These are phyloP conservation scores for Aphis craccivora DNA, from an alignment of 1,140 invertebrate genomes.

Conservation along the genomic window DNA sequence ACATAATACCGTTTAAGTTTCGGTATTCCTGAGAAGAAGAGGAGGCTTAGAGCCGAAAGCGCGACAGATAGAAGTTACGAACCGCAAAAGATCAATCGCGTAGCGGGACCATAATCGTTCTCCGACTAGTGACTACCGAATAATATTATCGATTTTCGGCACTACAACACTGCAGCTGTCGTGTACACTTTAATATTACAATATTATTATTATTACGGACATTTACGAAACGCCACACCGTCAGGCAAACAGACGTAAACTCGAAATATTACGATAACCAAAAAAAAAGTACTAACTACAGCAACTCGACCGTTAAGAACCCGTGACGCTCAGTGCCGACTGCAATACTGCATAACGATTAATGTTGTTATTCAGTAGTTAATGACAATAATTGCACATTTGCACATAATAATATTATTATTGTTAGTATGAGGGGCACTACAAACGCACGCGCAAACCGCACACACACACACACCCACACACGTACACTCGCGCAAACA, in stretches of 20 bases:
- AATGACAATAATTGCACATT: neutral
- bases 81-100: neutral
- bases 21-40: neutral
- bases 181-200: neutral
- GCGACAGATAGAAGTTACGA: neutral
- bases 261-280: no score
- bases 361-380: neutral
- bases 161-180: neutral
- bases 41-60: neutral
- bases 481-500: neutral
- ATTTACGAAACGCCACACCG: neutral
- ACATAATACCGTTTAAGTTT: neutral
- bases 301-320: no score
- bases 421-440: neutral
- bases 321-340: neutral
- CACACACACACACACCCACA: neutral
- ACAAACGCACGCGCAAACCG: neutral
- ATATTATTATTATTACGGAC: neutral
- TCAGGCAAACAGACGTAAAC: no score
- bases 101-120: neutral
- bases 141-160: neutral
- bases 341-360: constrained; percentile 3
- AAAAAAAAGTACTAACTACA: no score
- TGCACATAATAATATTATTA: neutral
- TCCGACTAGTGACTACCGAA: neutral